Percentiles rank a stretch among this genome's conserved stretches.
phyloP scores from a whole-genome alignment of 2,113 vertebrate genomes.

The Clupea harengus region DNA sequence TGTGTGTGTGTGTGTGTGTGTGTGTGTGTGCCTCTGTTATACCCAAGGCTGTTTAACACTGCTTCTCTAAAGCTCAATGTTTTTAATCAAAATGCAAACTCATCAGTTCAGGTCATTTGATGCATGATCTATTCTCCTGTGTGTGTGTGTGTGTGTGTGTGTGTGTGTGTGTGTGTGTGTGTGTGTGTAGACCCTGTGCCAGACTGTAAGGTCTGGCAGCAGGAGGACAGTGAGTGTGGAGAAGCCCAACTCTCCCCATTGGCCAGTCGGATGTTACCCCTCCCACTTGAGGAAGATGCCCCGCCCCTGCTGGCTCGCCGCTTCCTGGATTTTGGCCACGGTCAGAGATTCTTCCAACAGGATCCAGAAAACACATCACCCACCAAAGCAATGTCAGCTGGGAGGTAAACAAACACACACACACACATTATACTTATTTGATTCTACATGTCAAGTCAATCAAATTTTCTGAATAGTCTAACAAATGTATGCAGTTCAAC shows the following conservation, averaged over 20 bases:
- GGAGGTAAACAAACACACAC: constrained; percentile 70
- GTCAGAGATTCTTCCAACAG: constrained; percentile 91
- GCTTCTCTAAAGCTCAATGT: background rate
- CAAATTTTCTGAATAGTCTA: too few species aligned
- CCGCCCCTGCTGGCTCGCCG: constrained; percentile 84
- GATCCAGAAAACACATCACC: constrained; percentile 81
- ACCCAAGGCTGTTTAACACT: background rate
- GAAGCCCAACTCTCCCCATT: constrained; percentile 95
- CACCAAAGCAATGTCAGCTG: constrained; percentile 83
- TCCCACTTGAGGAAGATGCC: constrained; percentile 82
- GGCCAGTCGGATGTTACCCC: constrained; percentile 90
- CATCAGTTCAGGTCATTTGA: background rate
- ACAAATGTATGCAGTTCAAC: too few species aligned
- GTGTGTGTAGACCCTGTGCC: constrained; percentile 83
- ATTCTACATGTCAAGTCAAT: too few species aligned
- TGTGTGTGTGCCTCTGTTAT: constrained; percentile 14
- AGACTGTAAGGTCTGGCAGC: constrained; percentile 95
- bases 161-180: constrained; percentile 17
- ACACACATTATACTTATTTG: too few species aligned
- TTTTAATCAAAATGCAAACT: background rate
- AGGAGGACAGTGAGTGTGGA: constrained; percentile 88
- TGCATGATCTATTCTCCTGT: background rate
- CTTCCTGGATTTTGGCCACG: constrained; percentile 91
- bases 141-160: background rate
- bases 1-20: constrained; percentile 14